Evolutionary conservation across 2,797 vertebrate genomes (phyloP).

Genomic region (Vespertilio murinus): DNA sequence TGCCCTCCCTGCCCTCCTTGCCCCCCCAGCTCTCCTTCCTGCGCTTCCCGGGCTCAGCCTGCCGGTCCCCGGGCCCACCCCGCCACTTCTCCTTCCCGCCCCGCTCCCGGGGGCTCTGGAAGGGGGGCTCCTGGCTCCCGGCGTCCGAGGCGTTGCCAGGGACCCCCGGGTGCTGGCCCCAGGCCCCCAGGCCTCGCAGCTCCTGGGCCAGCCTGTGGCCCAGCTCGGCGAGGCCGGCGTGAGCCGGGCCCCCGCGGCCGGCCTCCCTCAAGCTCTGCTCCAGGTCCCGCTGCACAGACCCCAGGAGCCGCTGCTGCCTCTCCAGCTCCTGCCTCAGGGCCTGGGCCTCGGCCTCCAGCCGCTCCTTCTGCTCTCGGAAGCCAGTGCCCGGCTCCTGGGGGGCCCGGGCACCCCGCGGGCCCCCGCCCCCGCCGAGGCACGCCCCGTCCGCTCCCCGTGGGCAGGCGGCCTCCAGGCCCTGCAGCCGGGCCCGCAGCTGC

Average conservation of each 20-base stretch:
- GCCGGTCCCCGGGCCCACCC: constrained; percentile 69
- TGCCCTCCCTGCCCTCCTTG: not conserved
- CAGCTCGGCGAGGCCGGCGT: constrained; percentile 59
- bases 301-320: constrained; percentile 65
- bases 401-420: not conserved
- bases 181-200: constrained; percentile 53
- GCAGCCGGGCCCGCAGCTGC: constrained; percentile 82
- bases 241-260: constrained; percentile 43
- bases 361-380: constrained; percentile 72
- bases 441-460: constrained; percentile 2
- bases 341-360: not conserved
- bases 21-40: constrained; percentile 48
- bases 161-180: constrained; percentile 1
- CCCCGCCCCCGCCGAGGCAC: constrained; percentile 81
- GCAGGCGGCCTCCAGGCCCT: constrained; percentile 83
- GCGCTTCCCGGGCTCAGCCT: constrained; percentile 56
- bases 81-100: constrained; percentile 71
- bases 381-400: not conserved
- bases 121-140: not conserved
- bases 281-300: constrained; percentile 68
- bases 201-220: constrained; percentile 80
- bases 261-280: constrained; percentile 23
- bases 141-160: constrained; percentile 50
- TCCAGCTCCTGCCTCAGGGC: not conserved
- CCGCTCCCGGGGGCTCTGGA: not conserved